Percentiles rank a stretch among this genome's conserved stretches.
Evolutionary conservation across 2,888 invertebrate species (phyloP).

Genomic region (Harpalus rubripes): DNA sequence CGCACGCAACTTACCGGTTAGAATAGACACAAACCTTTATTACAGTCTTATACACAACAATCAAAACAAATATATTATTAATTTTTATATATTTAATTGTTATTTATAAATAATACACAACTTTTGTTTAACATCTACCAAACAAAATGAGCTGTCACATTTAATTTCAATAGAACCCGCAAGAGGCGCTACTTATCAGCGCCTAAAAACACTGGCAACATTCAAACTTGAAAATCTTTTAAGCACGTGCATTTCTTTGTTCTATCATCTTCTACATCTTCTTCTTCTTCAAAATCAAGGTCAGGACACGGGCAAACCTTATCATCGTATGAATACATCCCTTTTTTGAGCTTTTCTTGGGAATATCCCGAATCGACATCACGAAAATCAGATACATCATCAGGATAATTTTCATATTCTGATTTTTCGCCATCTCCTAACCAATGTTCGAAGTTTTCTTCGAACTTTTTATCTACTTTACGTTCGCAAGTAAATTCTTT

Average conservation of each 20-base stretch:
- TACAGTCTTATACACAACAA: background rate
- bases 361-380: slow-evolving; percentile 69
- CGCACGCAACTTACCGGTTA: slow-evolving; percentile 23
- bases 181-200: background rate
- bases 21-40: slow-evolving; percentile 8
- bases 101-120: background rate
- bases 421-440: background rate
- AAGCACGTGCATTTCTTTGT: background rate
- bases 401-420: slow-evolving; percentile 31
- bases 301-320: background rate
- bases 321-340: slow-evolving; percentile 16
- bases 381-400: slow-evolving; percentile 68
- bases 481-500: slow-evolving; percentile 72
- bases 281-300: background rate
- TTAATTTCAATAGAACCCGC: background rate
- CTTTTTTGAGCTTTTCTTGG: slow-evolving; percentile 10
- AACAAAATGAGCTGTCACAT: background rate
- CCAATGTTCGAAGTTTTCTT: slow-evolving; percentile 60
- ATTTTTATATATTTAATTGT: slow-evolving; percentile 5
- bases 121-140: background rate
- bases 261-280: background rate
- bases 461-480: slow-evolving; percentile 25
- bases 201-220: background rate
- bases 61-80: background rate
- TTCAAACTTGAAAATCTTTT: background rate